Percentiles rank a stretch among this genome's conserved stretches.
phyloP scores from a whole-genome alignment of 2,888 invertebrate genomes.

The Proisotoma minuta region DNA sequence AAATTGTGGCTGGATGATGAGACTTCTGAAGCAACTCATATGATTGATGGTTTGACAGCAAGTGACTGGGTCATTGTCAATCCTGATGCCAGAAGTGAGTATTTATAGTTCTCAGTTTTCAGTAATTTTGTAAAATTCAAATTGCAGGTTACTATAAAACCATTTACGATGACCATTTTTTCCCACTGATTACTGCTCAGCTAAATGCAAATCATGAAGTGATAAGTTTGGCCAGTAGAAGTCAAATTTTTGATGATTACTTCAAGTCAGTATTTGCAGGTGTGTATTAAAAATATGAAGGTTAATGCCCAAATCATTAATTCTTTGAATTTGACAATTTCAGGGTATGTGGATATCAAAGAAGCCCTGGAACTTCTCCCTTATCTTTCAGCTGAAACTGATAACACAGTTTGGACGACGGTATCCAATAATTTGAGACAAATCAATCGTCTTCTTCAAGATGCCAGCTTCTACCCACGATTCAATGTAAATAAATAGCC shows the following conservation, averaged over 20 bases:
- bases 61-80: slow-evolving; percentile 31
- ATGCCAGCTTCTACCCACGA: neutral
- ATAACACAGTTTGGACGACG: slow-evolving; percentile 24
- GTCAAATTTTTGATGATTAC: slow-evolving; percentile 29
- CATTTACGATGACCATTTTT: slow-evolving; percentile 25
- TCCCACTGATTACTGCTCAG: slow-evolving; percentile 11
- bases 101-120: no score
- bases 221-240: slow-evolving; percentile 13
- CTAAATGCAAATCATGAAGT: slow-evolving; percentile 14
- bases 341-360: slow-evolving; percentile 13
- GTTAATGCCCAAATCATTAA: neutral
- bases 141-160: slow-evolving; percentile 30
- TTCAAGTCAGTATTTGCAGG: slow-evolving; percentile 12
- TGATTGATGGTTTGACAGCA: neutral
- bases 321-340: neutral
- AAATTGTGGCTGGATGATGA: slow-evolving; percentile 16
- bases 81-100: slow-evolving; percentile 34
- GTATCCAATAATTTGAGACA: slow-evolving; percentile 15
- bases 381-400: slow-evolving; percentile 21
- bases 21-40: neutral
- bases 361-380: slow-evolving; percentile 21
- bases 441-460: neutral
- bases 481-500: no score
- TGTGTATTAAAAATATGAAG: neutral
- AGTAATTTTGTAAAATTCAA: no score